Conservation (phyloP, 1,140 invertebrate genomes). For the Heliconius nattereri region DNA sequence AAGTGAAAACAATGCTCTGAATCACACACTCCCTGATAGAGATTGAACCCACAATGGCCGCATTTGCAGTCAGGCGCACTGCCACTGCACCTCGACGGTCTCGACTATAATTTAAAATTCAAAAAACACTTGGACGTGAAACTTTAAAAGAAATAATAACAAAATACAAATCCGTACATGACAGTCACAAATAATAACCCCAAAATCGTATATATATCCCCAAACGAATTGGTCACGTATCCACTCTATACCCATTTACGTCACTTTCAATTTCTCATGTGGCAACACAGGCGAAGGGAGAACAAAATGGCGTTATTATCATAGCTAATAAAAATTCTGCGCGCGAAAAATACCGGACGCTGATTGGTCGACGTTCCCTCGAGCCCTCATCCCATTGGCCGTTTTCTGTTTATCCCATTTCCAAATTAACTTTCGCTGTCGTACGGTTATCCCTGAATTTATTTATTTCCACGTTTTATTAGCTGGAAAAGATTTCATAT, state of each 20-base stretch:
- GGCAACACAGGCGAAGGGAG: slow-evolving; percentile 57
- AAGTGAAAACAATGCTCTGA: too few relatives aligned
- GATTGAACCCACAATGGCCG: too few relatives aligned
- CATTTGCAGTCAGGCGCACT: too few relatives aligned
- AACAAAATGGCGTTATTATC: slow-evolving; percentile 80
- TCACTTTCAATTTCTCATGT: slow-evolving; percentile 58
- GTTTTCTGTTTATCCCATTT: slow-evolving; percentile 76
- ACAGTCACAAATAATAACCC: slow-evolving; percentile 36
- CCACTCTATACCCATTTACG: slow-evolving; percentile 50
- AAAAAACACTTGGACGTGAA: not conserved
- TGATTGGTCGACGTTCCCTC: slow-evolving; percentile 66
- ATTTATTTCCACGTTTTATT: slow-evolving; percentile 72
- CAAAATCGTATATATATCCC: slow-evolving; percentile 28
- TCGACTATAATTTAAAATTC: too few relatives aligned
- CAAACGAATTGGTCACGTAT: slow-evolving; percentile 48
- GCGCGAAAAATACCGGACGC: slow-evolving; percentile 71
- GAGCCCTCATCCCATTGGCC: slow-evolving; percentile 66
- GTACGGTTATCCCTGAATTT: slow-evolving; percentile 74
- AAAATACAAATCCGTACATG: not conserved
- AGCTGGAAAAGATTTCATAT: slow-evolving; percentile 46
- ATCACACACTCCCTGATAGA: too few relatives aligned
- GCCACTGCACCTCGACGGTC: too few relatives aligned
- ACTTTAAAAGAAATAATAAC: not conserved
- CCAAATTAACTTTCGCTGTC: slow-evolving; percentile 80
- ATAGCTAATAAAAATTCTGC: slow-evolving; percentile 80